Conservation (phyloP, 92 coral and sea anemone genomes). For the Bergia sp. region DNA sequence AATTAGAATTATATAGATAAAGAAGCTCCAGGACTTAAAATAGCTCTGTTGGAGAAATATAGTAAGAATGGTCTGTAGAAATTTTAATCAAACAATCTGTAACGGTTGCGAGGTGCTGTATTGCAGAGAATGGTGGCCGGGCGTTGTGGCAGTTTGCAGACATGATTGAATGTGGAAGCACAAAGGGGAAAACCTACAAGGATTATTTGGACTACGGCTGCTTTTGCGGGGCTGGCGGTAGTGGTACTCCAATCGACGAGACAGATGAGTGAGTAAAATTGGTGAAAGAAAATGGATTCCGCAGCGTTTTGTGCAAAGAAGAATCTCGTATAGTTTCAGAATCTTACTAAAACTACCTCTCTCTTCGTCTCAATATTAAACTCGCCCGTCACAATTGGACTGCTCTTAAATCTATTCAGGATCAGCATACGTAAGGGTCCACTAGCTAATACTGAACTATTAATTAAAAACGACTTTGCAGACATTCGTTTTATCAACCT, state of each 20-base stretch:
- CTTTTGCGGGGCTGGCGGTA: constrained; percentile 72
- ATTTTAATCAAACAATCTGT: not conserved
- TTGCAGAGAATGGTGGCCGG: constrained; percentile 15
- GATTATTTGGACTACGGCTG: constrained; percentile 67
- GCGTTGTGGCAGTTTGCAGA: constrained; percentile 50
- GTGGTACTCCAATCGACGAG: constrained; percentile 59
- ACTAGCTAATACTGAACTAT: too few species aligned
- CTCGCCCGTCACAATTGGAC: too few species aligned
- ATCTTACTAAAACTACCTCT: not conserved
- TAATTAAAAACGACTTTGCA: too few species aligned
- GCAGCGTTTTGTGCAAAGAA: not conserved
- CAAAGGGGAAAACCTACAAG: constrained; percentile 10
- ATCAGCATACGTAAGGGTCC: too few species aligned
- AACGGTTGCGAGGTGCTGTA: not conserved
- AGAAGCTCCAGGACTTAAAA: too few species aligned
- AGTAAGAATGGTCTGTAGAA: too few species aligned
- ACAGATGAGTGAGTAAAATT: constrained; percentile 52
- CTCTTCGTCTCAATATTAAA: not conserved
- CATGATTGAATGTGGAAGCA: constrained; percentile 65
- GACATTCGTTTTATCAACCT: too few species aligned
- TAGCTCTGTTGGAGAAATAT: too few species aligned
- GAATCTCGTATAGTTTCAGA: not conserved
- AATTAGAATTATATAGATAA: too few species aligned
- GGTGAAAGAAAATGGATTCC: not conserved
- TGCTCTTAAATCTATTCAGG: too few species aligned